These are phyloP conservation scores for Ptychochromis oligacanthus DNA, from an alignment of 2,113 vertebrate species.

Conservation along the genomic window DNA sequence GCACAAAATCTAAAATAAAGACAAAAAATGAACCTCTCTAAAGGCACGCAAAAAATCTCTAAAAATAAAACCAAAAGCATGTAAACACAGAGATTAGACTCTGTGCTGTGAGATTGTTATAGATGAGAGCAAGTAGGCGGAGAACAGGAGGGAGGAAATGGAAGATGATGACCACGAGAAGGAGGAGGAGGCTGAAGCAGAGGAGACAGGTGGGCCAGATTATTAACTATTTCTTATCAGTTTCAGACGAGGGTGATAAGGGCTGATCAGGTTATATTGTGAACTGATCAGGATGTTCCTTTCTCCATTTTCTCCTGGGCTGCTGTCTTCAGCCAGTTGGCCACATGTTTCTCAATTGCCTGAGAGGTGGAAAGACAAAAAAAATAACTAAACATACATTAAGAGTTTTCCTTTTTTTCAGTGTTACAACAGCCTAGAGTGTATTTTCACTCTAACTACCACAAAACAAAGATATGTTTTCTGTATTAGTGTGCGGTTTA, in stretches of 20 bases:
- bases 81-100: neutral
- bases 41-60: neutral
- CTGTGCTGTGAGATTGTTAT: neutral
- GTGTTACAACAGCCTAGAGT: neutral
- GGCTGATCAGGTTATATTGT: constrained; percentile 26
- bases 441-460: neutral
- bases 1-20: neutral
- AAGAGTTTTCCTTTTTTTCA: neutral
- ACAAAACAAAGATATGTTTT: neutral
- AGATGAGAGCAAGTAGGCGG: neutral
- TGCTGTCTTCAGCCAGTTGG: constrained; percentile 75
- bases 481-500: neutral
- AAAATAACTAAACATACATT: neutral
- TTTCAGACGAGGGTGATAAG: constrained; percentile 33
- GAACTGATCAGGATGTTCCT: constrained; percentile 15
- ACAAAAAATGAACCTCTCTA: neutral
- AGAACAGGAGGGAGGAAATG: constrained; percentile 22
- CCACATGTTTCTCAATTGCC: constrained; percentile 74
- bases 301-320: constrained; percentile 21
- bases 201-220: neutral
- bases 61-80: neutral
- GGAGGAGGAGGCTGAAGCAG: constrained; percentile 11
- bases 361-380: constrained; percentile 26
- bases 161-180: neutral
- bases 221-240: constrained; percentile 45